Evolutionary conservation across 2,113 vertebrate genomes (phyloP).

Genomic region (Paradoxurus hermaphroditus): DNA sequence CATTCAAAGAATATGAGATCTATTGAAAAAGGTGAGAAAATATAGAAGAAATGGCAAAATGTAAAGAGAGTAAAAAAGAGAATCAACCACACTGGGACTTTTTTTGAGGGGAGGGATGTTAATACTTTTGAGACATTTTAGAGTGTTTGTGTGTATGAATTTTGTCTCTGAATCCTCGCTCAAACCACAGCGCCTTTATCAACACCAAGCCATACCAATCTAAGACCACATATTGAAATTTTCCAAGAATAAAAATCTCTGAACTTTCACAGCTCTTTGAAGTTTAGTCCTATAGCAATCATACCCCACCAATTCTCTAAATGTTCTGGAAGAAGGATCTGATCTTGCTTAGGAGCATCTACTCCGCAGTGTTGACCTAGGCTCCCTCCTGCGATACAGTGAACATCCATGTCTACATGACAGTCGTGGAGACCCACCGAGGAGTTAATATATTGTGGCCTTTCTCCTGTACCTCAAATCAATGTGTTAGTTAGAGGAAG

Average conservation of each 20-base stretch:
- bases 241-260: background rate
- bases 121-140: background rate
- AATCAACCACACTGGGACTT: background rate
- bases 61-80: background rate
- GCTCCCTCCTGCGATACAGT: background rate
- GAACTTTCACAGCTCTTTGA: background rate
- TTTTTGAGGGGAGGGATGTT: accelerated
- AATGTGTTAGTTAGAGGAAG: background rate
- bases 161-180: background rate
- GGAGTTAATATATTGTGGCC: background rate
- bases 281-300: background rate
- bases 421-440: background rate
- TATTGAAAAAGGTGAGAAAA: background rate
- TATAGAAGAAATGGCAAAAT: background rate
- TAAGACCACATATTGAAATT: background rate
- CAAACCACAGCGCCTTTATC: background rate
- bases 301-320: background rate
- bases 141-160: background rate
- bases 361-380: background rate
- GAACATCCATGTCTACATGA: background rate
- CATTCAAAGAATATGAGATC: too few relatives aligned
- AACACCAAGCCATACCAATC: background rate
- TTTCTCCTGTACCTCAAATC: background rate
- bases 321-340: background rate
- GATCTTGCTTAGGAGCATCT: background rate